Percentiles rank a stretch among this genome's conserved stretches.
phyloP scores from a whole-genome alignment of 2,113 vertebrate genomes.

The Microtus montanus region DNA sequence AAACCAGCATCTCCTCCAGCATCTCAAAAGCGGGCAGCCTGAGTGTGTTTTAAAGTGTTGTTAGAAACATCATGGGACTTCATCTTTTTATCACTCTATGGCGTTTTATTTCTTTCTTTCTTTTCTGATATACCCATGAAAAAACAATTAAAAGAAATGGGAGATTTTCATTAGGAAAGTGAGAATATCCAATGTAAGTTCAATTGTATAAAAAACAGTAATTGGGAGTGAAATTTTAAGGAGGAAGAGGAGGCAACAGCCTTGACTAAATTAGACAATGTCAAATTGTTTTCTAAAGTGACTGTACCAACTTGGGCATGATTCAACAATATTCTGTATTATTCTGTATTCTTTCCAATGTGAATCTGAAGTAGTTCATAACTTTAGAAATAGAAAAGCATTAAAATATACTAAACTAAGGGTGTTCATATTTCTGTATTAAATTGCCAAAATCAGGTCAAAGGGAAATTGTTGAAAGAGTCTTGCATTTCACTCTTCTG shows the following conservation, averaged over 20 bases:
- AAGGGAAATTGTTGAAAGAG: neutral
- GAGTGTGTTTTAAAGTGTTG: neutral
- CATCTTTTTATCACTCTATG: neutral
- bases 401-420: neutral
- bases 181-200: neutral
- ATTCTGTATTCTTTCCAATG: neutral
- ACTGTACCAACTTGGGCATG: neutral
- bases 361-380: neutral
- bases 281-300: neutral
- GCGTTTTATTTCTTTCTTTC: neutral
- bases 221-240: neutral
- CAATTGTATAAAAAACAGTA: neutral
- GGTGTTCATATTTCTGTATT: neutral
- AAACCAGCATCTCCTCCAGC: neutral
- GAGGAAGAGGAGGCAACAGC: neutral
- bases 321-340: neutral
- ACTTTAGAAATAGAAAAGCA: neutral
- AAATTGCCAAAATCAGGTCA: neutral
- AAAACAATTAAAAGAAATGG: neutral
- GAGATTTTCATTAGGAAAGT: neutral
- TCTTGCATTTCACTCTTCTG: neutral
- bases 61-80: conserved; percentile 43
- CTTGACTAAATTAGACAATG: neutral
- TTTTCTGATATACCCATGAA: neutral
- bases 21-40: neutral